phyloP scores from a whole-genome alignment of 1,140 invertebrate genomes.

The Diploscapter pachys region DNA sequence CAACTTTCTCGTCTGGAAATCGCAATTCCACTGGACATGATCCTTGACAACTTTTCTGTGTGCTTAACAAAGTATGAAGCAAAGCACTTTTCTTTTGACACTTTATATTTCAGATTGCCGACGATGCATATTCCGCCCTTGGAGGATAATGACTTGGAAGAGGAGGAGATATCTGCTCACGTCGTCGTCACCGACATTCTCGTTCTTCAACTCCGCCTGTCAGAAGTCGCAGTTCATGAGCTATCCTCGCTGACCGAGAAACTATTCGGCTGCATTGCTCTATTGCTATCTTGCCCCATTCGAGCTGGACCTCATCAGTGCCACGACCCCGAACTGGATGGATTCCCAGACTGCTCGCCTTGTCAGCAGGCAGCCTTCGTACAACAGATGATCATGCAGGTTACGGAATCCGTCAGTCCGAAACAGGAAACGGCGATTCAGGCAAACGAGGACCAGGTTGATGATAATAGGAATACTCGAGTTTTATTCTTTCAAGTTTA shows the following conservation, averaged over 20 bases:
- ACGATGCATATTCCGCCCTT: slow-evolving; percentile 64
- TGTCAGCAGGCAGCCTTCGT: slow-evolving; percentile 88
- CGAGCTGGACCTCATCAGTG: slow-evolving; percentile 75
- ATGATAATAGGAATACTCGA: neutral
- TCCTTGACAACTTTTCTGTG: slow-evolving; percentile 85
- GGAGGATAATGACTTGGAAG: slow-evolving; percentile 71
- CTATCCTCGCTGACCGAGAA: slow-evolving; percentile 57
- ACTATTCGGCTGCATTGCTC: slow-evolving; percentile 43
- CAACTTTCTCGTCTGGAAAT: slow-evolving; percentile 83
- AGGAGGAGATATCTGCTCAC: slow-evolving; percentile 66
- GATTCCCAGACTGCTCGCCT: slow-evolving; percentile 72
- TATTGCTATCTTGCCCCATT: slow-evolving; percentile 68
- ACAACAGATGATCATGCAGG: slow-evolving; percentile 67
- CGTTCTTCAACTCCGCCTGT: slow-evolving; percentile 86
- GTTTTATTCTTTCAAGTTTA: no score
- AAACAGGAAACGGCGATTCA: slow-evolving; percentile 31
- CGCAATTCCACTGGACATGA: slow-evolving; percentile 75
- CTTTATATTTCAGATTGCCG: slow-evolving; percentile 61
- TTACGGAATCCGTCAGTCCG: slow-evolving; percentile 30
- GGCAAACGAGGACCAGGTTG: slow-evolving; percentile 25
- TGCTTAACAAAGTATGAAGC: slow-evolving; percentile 62
- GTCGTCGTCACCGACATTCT: slow-evolving; percentile 93
- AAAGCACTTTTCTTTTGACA: no score
- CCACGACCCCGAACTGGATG: slow-evolving; percentile 60
- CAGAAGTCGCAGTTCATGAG: slow-evolving; percentile 78